Evolutionary conservation across 2,888 invertebrate genomes (phyloP).

Genomic region (Leucania comma): DNA sequence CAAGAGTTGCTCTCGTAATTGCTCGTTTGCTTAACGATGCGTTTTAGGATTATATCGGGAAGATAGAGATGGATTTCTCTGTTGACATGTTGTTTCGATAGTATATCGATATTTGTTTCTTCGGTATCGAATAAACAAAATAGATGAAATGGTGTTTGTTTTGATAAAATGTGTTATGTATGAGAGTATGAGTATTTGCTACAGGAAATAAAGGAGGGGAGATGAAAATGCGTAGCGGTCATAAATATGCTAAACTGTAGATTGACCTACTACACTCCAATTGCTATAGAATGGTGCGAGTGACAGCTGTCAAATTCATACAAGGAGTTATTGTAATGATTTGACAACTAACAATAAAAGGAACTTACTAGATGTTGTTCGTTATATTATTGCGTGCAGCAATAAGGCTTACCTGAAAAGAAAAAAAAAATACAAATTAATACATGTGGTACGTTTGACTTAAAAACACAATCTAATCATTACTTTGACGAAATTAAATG

Average conservation of each 20-base stretch:
- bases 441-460: neutral
- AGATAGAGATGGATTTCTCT: slow-evolving; percentile 31
- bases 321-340: too few species aligned
- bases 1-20: slow-evolving; percentile 65
- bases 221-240: slow-evolving; percentile 9
- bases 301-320: too few species aligned
- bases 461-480: too few species aligned
- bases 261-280: slow-evolving; percentile 47
- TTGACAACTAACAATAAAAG: too few species aligned
- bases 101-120: slow-evolving; percentile 16
- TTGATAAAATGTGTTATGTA: slow-evolving; percentile 33
- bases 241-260: slow-evolving; percentile 32
- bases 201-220: slow-evolving; percentile 3
- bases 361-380: slow-evolving; percentile 23
- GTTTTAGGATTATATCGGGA: slow-evolving; percentile 23
- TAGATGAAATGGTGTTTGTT: slow-evolving; percentile 13
- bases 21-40: slow-evolving; percentile 53
- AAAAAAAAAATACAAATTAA: slow-evolving; percentile 16
- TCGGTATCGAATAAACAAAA: slow-evolving; percentile 24
- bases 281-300: too few species aligned
- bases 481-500: too few species aligned
- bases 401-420: slow-evolving; percentile 48
- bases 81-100: slow-evolving; percentile 17
- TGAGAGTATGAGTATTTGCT: too few species aligned
- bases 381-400: neutral